These are phyloP conservation scores for Eutolmus rufibarbis DNA, from an alignment of 2,888 invertebrate species.

Conservation along the genomic window DNA sequence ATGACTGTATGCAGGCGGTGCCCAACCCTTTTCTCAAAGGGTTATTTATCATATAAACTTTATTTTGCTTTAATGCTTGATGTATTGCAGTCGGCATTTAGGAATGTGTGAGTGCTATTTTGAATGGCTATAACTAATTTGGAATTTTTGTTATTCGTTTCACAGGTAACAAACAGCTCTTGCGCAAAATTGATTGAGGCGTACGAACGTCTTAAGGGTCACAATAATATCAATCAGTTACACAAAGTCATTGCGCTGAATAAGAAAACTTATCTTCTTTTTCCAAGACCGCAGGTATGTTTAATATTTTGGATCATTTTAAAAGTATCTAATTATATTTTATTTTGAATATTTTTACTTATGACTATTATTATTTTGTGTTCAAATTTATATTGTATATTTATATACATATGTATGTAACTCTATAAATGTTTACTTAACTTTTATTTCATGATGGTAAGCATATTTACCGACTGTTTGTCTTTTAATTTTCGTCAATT, in stretches of 20 bases:
- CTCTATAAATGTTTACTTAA: too few relatives aligned
- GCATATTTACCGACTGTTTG: too few relatives aligned
- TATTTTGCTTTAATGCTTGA: not conserved
- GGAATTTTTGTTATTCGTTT: not conserved
- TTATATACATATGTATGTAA: too few relatives aligned
- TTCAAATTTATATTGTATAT: too few relatives aligned
- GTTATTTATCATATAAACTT: not conserved
- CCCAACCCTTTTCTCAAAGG: not conserved
- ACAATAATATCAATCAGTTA: conserved; percentile 67
- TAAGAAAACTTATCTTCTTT: conserved; percentile 76
- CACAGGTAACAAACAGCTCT: conserved; percentile 7
- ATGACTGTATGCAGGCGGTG: not conserved
- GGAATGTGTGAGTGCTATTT: not conserved
- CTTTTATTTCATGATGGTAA: too few relatives aligned
- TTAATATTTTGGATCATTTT: not conserved
- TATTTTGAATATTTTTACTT: not conserved
- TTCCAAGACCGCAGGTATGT: conserved; percentile 67
- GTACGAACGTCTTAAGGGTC: conserved; percentile 29
- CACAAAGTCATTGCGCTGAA: conserved; percentile 79
- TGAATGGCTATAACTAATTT: not conserved
- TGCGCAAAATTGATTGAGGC: conserved; percentile 37
- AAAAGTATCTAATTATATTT: not conserved
- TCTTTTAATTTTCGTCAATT: too few relatives aligned
- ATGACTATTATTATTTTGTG: too few relatives aligned
- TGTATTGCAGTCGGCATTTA: not conserved